Conservation (phyloP, 2,797 vertebrate genomes). For the Poecilia velifera region DNA sequence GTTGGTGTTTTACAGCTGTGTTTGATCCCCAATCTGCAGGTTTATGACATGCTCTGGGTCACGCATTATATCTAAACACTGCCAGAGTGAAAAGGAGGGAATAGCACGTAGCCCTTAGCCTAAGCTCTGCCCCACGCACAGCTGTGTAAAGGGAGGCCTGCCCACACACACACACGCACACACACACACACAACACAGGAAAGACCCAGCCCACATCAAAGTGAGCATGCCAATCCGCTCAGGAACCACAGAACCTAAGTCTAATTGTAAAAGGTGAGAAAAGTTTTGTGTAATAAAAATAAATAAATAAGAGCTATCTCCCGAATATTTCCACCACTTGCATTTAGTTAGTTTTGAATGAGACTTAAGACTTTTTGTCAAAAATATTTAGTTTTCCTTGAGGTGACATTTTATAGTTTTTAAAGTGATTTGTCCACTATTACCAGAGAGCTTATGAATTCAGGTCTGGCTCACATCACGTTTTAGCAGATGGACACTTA, state of each 20-base stretch:
- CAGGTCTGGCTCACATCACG: background rate
- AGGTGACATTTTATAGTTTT: background rate
- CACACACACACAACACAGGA: constrained; percentile 40
- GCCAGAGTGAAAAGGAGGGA: constrained; percentile 43
- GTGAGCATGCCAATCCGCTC: constrained; percentile 55
- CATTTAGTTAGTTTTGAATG: background rate
- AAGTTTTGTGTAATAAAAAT: constrained; percentile 45
- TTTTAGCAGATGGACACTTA: background rate
- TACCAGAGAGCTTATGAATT: background rate
- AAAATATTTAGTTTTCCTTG: background rate
- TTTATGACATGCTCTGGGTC: constrained; percentile 63
- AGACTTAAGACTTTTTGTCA: background rate
- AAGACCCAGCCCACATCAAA: constrained; percentile 67
- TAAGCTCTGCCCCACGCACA: constrained; percentile 47
- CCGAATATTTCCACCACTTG: constrained; percentile 44
- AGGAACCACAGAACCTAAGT: constrained; percentile 55
- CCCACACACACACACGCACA: constrained; percentile 49
- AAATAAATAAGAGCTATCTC: constrained; percentile 37
- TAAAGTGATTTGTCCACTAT: background rate
- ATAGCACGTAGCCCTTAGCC: constrained; percentile 47
- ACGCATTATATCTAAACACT: constrained; percentile 62
- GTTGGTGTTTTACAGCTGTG: constrained; percentile 67
- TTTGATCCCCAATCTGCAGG: constrained; percentile 63
- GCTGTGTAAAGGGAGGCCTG: constrained; percentile 27
- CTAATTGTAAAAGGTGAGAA: constrained; percentile 49